A percentile compares a stretch with the other conserved stretches of the same genome.
These are phyloP conservation scores for Condylura cristata DNA, from an alignment of 2,113 vertebrate species.

Conservation along the genomic window DNA sequence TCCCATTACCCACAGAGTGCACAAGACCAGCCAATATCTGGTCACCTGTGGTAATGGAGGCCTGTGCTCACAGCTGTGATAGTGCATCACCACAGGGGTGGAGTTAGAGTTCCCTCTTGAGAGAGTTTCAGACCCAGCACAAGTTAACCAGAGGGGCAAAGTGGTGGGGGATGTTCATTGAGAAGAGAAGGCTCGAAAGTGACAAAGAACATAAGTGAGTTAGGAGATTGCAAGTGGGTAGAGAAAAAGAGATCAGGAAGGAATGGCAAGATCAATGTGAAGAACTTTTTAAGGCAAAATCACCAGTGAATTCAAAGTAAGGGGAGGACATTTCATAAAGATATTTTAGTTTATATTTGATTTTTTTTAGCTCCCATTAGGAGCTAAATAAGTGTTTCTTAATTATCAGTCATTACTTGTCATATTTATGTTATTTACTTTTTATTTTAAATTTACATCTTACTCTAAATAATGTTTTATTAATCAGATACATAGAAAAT, in stretches of 20 bases:
- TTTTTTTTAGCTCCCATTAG: not conserved
- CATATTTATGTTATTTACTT: not conserved
- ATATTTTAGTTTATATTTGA: not conserved
- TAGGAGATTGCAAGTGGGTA: not conserved
- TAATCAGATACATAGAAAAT: not conserved
- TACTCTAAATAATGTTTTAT: not conserved
- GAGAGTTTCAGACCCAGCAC: not conserved
- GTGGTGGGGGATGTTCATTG: not conserved
- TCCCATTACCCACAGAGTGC: too few species aligned
- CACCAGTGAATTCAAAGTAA: not conserved
- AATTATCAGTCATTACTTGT: not conserved
- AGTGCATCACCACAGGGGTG: too few species aligned
- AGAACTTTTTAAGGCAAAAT: not conserved
- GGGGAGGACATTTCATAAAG: not conserved
- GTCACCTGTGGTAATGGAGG: accelerated
- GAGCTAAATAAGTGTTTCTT: not conserved
- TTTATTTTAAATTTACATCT: not conserved
- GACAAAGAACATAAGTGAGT: not conserved
- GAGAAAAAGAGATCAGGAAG: not conserved
- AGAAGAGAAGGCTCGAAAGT: not conserved
- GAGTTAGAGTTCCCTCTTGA: too few species aligned
- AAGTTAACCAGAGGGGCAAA: not conserved
- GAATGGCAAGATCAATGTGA: not conserved
- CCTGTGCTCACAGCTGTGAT: too few species aligned
- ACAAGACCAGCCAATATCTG: accelerated